phyloP scores from a whole-genome alignment of 2,113 vertebrate genomes.

The Centropus bengalensis region DNA sequence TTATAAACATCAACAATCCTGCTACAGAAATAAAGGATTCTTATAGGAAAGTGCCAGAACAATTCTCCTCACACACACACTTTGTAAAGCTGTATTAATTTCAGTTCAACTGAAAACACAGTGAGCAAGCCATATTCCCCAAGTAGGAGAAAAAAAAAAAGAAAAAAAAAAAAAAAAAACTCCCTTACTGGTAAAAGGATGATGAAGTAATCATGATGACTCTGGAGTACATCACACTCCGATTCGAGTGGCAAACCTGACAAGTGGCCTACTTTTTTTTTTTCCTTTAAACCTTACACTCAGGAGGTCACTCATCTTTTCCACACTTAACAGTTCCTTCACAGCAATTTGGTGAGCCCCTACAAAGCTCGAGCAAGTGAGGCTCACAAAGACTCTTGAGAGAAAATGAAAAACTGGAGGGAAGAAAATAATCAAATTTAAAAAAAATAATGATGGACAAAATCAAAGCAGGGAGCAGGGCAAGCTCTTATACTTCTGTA shows the following conservation, averaged over 20 bases:
- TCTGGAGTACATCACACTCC: constrained; percentile 34
- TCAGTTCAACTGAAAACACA: constrained; percentile 13
- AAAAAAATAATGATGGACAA: neutral
- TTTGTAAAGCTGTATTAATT: constrained; percentile 2
- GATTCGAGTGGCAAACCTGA: neutral
- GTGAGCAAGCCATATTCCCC: neutral
- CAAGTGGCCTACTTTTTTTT: constrained; percentile 5
- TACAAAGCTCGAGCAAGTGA: neutral
- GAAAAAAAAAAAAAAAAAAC: neutral
- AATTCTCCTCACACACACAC: neutral
- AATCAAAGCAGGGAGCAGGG: neutral
- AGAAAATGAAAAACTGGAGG: neutral
- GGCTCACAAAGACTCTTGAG: neutral
- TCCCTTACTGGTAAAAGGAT: neutral
- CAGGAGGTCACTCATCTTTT: neutral
- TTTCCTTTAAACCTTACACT: neutral
- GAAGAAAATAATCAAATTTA: neutral
- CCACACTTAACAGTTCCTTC: neutral
- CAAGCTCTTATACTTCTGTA: neutral
- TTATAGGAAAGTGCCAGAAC: neutral
- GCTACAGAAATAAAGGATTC: neutral
- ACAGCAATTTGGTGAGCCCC: neutral
- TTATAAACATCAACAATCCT: neutral
- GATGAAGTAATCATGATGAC: constrained; percentile 20
- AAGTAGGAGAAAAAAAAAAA: neutral